A percentile compares a stretch with the other conserved stretches of the same genome.
These are phyloP conservation scores for Daphoenositta chrysoptera DNA, from an alignment of 2,113 vertebrate species.

Conservation along the genomic window DNA sequence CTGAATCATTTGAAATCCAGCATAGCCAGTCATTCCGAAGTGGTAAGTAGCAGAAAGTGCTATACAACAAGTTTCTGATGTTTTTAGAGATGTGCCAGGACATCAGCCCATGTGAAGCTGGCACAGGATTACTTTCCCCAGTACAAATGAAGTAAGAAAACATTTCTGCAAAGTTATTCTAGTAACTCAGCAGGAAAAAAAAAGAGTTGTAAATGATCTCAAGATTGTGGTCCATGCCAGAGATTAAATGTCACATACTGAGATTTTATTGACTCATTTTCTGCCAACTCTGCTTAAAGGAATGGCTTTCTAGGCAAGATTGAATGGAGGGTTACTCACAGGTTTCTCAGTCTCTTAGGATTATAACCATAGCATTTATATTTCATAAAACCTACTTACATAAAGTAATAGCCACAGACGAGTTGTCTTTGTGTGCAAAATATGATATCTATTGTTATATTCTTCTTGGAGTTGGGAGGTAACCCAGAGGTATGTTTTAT, in stretches of 20 bases:
- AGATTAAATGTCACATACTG: slow-evolving; percentile 35
- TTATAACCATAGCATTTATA: slow-evolving; percentile 1
- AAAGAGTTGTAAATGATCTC: not conserved
- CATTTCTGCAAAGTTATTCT: not conserved
- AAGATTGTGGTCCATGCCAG: not conserved
- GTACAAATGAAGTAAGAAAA: not conserved
- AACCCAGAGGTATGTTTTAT: not conserved
- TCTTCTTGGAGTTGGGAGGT: not conserved
- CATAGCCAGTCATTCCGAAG: not conserved
- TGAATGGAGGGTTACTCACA: not conserved
- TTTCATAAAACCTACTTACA: not conserved
- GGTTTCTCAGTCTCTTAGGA: not conserved
- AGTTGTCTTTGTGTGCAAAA: slow-evolving; percentile 9
- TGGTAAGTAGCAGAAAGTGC: not conserved
- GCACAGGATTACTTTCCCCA: not conserved
- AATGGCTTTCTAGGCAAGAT: not conserved
- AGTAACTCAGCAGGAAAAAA: not conserved
- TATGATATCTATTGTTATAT: not conserved
- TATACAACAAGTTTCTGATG: not conserved
- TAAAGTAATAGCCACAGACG: not conserved
- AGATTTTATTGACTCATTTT: slow-evolving; percentile 26
- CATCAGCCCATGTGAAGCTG: not conserved
- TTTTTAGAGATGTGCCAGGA: not conserved
- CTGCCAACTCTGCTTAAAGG: slow-evolving; percentile 11
- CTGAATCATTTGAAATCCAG: not conserved